Conservation (phyloP, 2,888 invertebrate genomes). For the Calameuta pallipes region DNA sequence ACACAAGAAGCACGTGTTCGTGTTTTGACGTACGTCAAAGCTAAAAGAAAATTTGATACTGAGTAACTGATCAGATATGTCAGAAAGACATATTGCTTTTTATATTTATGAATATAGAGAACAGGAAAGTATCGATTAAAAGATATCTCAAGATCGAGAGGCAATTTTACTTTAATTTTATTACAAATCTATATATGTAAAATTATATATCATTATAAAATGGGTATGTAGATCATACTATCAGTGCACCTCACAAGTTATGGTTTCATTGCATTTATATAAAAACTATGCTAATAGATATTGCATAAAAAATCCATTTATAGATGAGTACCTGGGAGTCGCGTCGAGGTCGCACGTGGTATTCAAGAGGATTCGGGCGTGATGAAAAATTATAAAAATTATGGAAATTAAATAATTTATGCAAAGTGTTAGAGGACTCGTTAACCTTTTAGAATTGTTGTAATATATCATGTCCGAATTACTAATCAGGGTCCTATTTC, state of each 20-base stretch:
- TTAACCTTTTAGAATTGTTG: slow-evolving; percentile 42
- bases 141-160: not conserved
- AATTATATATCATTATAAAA: slow-evolving; percentile 46
- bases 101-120: not conserved
- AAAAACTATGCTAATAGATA: slow-evolving; percentile 64
- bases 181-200: slow-evolving; percentile 36
- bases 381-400: slow-evolving; percentile 55
- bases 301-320: slow-evolving; percentile 60
- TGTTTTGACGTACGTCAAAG: not conserved
- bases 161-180: not conserved
- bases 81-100: not conserved
- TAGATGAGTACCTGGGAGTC: slow-evolving; percentile 19
- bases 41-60: not conserved
- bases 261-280: slow-evolving; percentile 53
- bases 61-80: not conserved
- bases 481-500: too few relatives aligned
- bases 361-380: slow-evolving; percentile 15
- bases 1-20: not conserved
- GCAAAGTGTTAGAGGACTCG: slow-evolving; percentile 38
- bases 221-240: slow-evolving; percentile 32
- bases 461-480: not conserved
- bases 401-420: slow-evolving; percentile 56
- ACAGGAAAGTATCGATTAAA: not conserved
- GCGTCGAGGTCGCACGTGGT: not conserved
- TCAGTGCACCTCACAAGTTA: slow-evolving; percentile 33